Base-by-base conservation (phyloP, 2,797 vertebrate species). In the Neosilurus hyrtlii region DNA sequence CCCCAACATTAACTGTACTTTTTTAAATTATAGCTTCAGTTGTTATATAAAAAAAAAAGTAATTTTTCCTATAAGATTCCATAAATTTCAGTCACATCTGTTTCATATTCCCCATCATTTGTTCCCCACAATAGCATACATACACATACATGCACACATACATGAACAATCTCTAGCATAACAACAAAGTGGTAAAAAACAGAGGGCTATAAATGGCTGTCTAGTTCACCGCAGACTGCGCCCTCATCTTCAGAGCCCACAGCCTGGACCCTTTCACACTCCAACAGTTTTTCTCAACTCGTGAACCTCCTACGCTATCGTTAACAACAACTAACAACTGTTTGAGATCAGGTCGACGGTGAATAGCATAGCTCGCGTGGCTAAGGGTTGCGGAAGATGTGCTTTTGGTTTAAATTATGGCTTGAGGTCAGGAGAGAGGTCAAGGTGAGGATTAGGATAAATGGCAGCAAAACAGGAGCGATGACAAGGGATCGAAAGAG, bases 131-230 rank as follows among this genome's bases (percentile, higher is more conserved):
- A n/a, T 0, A 2, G 65, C 65, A 65, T 22, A 65, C 14, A 65
- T 6, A 65, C 62, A 65, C 62, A 65, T 22, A 65, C n/a, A 73
- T n/a, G 62, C 6, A 24, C 22, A 78, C 61, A 78, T 43, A 67
- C 9, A 37, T 18, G 54, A 51, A 6, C 26, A 73, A 37, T 37
- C 62, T 24, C 11, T 72, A 73, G 54, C 14, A 7, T 59, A 81
- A 81, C 2, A 15, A 79, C 81, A 80, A 74, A 71, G 79, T 80
- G 61, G 79, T 43, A 73, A 80, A 86, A 87, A 84, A 87, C 72
- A 83, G 73, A 78, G 61, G 73, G 80, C 85, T 87, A 85, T 87
- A 88, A 88, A 84, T 89, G 88, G 70, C 70, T 26, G 8, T 49
- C 81, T 43, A 51, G 56, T 72, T 52, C 62, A 83, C 73, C 70